Base-by-base conservation (phyloP, 2,797 vertebrate species). In the Channallabes apus region DNA sequence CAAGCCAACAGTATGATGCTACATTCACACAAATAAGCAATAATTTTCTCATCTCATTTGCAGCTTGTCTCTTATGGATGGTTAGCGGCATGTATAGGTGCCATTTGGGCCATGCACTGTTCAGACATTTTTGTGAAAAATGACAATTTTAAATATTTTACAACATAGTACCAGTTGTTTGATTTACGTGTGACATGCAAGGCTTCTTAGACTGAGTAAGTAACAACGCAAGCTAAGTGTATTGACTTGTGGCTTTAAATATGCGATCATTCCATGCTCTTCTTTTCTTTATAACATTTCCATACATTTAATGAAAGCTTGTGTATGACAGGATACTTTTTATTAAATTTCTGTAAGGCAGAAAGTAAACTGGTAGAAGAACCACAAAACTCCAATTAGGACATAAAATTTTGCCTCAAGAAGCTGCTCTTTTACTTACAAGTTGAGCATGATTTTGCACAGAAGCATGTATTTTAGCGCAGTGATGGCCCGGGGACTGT, bases 391-490 rank as follows among this genome's bases (percentile, higher is more conserved):
- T 62, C 14, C 73, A 51, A n/a, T 69, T 0, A 38, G n/a, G 0
- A 29, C 35, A 46, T 56, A 58, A 29, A 68, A 6, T 35, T 73
- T 46, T 27, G 59, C 8, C 22, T 83, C 54, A 54, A 61, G 5
- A 69, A 61, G 56, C 17, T 64, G 38, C 95, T 73, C 4, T 77
- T 77, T 83, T 35, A 88, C 97, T 92, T 95, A 99, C 98, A 87
- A 91, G 88, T 97, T 99, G 89, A 99, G 96, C 98, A 99, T 99
- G 93, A 99, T 99, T 95, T 99, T 99, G 95, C 98, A 99, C 85
- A 99, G 96, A 93, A 99, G 95, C 98, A 99, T 99, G 94, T 99
- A 99, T 91, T 99, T 99, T 89, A 99, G 94, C 1, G 97, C 96
- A 12, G 97, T 99, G 93, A 99, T 96, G 91, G 98, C 98, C 93